These are phyloP conservation scores for Lepus europaeus DNA, from an alignment of 2,113 vertebrate genomes.

Conservation along the genomic window DNA sequence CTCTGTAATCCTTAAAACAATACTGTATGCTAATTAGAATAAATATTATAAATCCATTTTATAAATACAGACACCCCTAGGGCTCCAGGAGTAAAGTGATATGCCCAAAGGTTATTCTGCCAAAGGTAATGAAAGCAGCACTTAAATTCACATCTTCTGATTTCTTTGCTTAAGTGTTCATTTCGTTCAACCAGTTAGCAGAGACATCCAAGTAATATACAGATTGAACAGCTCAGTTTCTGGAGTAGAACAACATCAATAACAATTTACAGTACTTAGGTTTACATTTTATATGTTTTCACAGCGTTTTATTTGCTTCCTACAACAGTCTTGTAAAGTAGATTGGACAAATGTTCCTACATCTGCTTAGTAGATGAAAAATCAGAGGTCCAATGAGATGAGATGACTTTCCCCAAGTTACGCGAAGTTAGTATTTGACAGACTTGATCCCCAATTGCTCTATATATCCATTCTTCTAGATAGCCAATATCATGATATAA, in stretches of 20 bases:
- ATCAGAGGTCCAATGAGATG: neutral
- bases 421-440: neutral
- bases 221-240: neutral
- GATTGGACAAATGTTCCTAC: neutral
- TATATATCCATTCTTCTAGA: neutral
- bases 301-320: neutral
- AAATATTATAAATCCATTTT: conserved; percentile 10
- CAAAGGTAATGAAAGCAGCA: conserved; percentile 19
- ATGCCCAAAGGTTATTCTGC: neutral
- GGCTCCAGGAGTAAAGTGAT: conserved; percentile 43
- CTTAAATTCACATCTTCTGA: neutral
- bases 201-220: conserved; percentile 16
- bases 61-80: neutral
- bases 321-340: neutral
- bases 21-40: neutral
- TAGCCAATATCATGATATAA: neutral
- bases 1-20: conserved; percentile 13
- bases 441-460: neutral
- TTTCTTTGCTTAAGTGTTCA: neutral
- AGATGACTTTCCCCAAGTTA: neutral
- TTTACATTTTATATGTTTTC: neutral
- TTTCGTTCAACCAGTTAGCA: conserved; percentile 15
- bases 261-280: neutral
- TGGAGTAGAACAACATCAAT: neutral
- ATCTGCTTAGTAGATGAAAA: neutral